These are phyloP conservation scores for Pseudomyrmex gracilis DNA, from an alignment of 1,140 invertebrate species.

Conservation along the genomic window DNA sequence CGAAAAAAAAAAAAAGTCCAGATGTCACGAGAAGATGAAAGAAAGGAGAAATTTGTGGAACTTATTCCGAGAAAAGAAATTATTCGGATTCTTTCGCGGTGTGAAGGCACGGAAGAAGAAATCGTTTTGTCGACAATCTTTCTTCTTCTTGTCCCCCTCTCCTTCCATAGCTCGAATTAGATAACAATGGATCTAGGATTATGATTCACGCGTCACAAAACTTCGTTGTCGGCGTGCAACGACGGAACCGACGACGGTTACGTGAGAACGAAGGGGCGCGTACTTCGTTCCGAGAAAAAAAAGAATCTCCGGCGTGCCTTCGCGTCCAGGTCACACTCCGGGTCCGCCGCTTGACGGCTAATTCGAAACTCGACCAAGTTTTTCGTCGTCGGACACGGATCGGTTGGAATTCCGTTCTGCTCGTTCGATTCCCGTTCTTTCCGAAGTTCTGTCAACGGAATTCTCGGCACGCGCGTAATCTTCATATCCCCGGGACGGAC, in stretches of 20 bases:
- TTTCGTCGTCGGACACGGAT: conserved; percentile 25
- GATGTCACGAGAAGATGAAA: neutral
- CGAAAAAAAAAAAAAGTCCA: neutral
- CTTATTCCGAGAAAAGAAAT: conserved; percentile 4
- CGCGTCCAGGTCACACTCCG: conserved; percentile 12
- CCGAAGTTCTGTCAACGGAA: conserved; percentile 40
- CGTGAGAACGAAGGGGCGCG: neutral
- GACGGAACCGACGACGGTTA: neutral
- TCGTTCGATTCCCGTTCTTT: conserved; percentile 34
- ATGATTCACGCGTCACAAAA: conserved; percentile 10
- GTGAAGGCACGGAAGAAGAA: neutral
- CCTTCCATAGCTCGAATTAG: conserved; percentile 9
- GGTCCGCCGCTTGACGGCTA: neutral
- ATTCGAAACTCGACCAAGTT: conserved; percentile 35
- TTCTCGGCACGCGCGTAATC: conserved; percentile 71
- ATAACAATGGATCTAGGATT: neutral
- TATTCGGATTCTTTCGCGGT: neutral
- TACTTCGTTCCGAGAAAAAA: conserved; percentile 30
- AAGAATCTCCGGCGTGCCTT: neutral
- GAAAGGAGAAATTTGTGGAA: neutral
- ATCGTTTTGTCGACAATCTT: neutral
- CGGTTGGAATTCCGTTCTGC: conserved; percentile 52
- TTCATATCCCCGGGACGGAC: conserved; percentile 55
- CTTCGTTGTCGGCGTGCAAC: neutral
- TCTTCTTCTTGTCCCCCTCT: neutral